These are phyloP conservation scores for Drosophila murphyi DNA, from an alignment of 1,140 invertebrate genomes.

Conservation along the genomic window DNA sequence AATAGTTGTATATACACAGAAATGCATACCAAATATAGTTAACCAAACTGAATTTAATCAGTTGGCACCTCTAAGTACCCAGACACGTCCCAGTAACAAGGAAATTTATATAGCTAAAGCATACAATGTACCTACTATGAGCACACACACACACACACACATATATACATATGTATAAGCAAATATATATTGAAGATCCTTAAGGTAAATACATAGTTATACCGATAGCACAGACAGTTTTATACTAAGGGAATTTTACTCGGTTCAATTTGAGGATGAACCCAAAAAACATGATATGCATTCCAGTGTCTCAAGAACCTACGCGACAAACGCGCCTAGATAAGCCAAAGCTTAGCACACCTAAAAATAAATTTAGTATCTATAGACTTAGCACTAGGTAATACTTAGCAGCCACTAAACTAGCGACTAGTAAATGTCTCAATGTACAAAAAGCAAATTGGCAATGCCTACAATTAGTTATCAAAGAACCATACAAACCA, in stretches of 20 bases:
- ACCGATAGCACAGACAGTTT: conserved; percentile 56
- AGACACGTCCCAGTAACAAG: conserved; percentile 51
- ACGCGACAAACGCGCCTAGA: conserved; percentile 39
- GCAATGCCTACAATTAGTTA: conserved; percentile 40
- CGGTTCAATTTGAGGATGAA: conserved; percentile 40
- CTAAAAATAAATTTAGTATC: conserved; percentile 42
- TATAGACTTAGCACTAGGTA: conserved; percentile 44
- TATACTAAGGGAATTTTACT: conserved; percentile 75
- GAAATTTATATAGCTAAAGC: conserved; percentile 52
- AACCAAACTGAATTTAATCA: conserved; percentile 14
- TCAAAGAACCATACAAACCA: conserved; percentile 47
- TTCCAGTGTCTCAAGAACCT: conserved; percentile 75
- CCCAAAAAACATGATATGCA: conserved; percentile 56
- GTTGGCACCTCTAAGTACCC: conserved; percentile 28
- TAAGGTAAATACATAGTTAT: conserved; percentile 31
- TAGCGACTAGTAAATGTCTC: conserved; percentile 72
- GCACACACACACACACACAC: conserved; percentile 30
- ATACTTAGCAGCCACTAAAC: conserved; percentile 40
- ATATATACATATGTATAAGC: conserved; percentile 21
- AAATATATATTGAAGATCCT: conserved; percentile 27
- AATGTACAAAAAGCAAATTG: conserved; percentile 74
- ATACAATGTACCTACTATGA: conserved; percentile 65
- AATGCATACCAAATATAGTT: conserved; percentile 13
- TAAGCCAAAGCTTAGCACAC: conserved; percentile 64
- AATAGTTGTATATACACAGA: conserved; percentile 20